Evolutionary conservation across 2,113 vertebrate species (phyloP), one percentile per base, ranked within the genome.

Genomic region (Protobothrops mucrosquamatus): DNA sequence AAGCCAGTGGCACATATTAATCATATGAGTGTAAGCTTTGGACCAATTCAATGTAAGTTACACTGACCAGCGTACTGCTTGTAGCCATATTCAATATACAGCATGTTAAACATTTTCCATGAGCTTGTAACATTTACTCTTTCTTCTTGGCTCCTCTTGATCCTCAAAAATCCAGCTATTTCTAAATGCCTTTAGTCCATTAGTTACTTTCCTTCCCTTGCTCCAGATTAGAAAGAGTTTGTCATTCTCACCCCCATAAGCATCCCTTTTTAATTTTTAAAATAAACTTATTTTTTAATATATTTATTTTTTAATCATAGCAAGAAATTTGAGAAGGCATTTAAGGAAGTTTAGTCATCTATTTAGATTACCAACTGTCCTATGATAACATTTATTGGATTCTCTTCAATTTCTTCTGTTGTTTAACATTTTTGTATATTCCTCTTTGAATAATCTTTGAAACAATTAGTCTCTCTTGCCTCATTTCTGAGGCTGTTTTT

Each of bases 41-140:
- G 93, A 92, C 39, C 57, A 26, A 64, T 94, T 96, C 94, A 94
- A 94, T 92, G 92, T 88, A 87, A 91, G 74, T 93, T 90, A 93
- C 57, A 64, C 93, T 94, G 89, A 90, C 22, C 87, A 92, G 9
- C 64, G n/a, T 90, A 48, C 52, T 93, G 51, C 88, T 92, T 86
- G 81, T 69, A 93, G 74, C 57, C 93, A 48, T 88, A 92, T 93
- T 81, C 94, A 93, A 59, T 46, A 92, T 18, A 4, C 18, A 88
- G 64, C n/a, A 92, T 95, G 95, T 69, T 91, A 95, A 87, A 57
- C 26, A 39, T 88, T 39, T 23, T 94, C 85, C 92, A 92, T 85
- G 89, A 96, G 93, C n/a, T 87, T 61, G 93, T 5, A 88, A 2
- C n/a, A 3, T 91, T 95, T 94, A 90, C 96, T 64, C 94, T 95